Percentiles rank a stretch among this genome's conserved stretches.
These are phyloP conservation scores for Lucinisca nassula DNA, from an alignment of 2,888 invertebrate genomes.

Conservation along the genomic window DNA sequence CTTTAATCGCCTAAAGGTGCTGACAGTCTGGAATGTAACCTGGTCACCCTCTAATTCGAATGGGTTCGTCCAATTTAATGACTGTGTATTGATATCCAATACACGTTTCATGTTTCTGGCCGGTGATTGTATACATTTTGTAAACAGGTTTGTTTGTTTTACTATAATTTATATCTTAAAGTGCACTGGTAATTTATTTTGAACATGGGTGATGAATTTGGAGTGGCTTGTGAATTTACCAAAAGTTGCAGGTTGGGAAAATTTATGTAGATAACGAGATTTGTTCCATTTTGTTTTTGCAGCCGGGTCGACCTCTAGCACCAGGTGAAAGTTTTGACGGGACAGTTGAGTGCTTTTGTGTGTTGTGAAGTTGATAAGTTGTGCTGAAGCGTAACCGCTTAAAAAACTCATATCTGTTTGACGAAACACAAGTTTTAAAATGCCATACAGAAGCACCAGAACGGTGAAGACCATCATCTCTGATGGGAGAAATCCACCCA, in stretches of 20 bases:
- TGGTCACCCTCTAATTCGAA: background rate
- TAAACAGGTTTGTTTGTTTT: background rate
- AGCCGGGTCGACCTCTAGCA: constrained; percentile 2
- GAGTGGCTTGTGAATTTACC: background rate
- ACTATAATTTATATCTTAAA: background rate
- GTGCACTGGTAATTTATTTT: no score
- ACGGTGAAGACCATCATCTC: constrained; percentile 79
- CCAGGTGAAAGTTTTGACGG: background rate
- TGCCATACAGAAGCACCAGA: constrained; percentile 64
- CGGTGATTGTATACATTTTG: background rate
- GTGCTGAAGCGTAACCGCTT: background rate
- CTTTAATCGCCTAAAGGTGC: background rate
- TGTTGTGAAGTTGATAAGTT: background rate
- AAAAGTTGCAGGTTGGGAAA: background rate
- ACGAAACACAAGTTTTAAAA: background rate
- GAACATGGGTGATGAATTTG: no score
- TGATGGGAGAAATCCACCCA: constrained; percentile 76
- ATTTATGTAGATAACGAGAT: background rate
- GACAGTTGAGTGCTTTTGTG: background rate
- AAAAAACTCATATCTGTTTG: background rate
- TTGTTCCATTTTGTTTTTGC: no score
- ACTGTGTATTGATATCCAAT: constrained; percentile 2
- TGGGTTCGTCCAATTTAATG: background rate
- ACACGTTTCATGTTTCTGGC: background rate
- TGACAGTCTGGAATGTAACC: constrained; percentile 16